Percentiles rank a stretch among this genome's conserved stretches.
Evolutionary conservation across 2,888 invertebrate genomes (phyloP).

Genomic region (Eilema caniola): DNA sequence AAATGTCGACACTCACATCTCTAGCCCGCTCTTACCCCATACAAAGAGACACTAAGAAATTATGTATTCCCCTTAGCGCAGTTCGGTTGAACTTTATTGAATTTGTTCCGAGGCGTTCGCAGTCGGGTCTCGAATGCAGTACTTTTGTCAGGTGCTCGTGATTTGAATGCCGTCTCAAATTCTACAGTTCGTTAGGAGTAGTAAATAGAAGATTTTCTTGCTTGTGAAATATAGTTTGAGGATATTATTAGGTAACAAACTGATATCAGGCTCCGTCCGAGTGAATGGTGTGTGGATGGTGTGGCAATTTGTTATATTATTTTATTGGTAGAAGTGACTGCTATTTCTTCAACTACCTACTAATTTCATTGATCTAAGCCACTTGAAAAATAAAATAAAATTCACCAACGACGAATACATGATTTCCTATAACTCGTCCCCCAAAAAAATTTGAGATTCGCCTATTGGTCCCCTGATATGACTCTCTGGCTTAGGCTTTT

Average conservation of each 20-base stretch:
- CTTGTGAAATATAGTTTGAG: neutral
- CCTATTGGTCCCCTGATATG: too few species aligned
- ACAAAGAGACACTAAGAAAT: slow-evolving; percentile 86
- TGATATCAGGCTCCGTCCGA: too few species aligned
- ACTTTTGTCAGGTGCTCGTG: slow-evolving; percentile 82
- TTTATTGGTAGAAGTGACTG: too few species aligned
- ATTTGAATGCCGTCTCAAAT: slow-evolving; percentile 67
- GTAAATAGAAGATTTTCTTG: slow-evolving; percentile 14
- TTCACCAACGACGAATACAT: too few species aligned
- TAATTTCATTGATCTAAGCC: too few species aligned
- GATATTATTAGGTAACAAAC: neutral
- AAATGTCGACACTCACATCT: slow-evolving; percentile 31
- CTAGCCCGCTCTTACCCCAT: slow-evolving; percentile 63
- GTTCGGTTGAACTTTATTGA: slow-evolving; percentile 84
- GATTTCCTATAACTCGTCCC: too few species aligned
- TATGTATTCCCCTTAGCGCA: slow-evolving; percentile 85
- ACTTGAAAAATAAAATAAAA: too few species aligned
- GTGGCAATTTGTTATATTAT: too few species aligned
- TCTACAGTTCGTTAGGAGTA: slow-evolving; percentile 47
- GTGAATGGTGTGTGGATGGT: too few species aligned
- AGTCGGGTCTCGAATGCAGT: slow-evolving; percentile 68
- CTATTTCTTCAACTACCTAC: too few species aligned
- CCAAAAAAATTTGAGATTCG: too few species aligned
- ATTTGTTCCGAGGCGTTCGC: slow-evolving; percentile 81
- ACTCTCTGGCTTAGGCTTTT: too few species aligned